Evolutionary conservation across 2,888 invertebrate species (phyloP), one percentile per base, ranked within the genome.

Genomic region (Alcis repandata): DNA sequence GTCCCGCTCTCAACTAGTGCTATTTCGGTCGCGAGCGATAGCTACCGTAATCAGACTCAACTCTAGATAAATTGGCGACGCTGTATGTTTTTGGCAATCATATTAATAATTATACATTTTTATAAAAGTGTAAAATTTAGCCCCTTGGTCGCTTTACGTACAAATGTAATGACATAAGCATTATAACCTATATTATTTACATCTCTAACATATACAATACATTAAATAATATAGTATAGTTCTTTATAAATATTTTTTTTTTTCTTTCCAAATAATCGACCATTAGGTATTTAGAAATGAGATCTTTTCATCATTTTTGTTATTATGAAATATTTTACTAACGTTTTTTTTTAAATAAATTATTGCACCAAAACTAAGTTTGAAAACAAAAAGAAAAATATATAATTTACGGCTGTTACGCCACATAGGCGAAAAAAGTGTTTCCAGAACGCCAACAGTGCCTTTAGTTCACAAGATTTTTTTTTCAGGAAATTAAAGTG

Each of bases 41-140:
- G 3, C 40, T 41, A 8, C 9, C 17, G 15, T 1, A 1, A 17
- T 15, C 15, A 15, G 2, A 11, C 11, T 11, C 19, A 4, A 13
- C 15, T n/a, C 8, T 27, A 57, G 43, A 20, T n/a, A 27, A 11
- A 11, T 48, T 40, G 15, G 10, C 10, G 11, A 0, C 13, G n/a
- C 32, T 32, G 33, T 32, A 43, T 33, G 10, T 43, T 41, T 56
- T 43, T 56, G 41, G 43, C 54, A 41, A 22, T 17, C 40, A 20
- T 20, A 32, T 32, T 15, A 27, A 53, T 43, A 13, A 48, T 33
- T 17, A 4, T 20, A 27, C 46, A 10, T 61, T 53, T 54, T 11
- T 56, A 61, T 38, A 60, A 53, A 63, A 40, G 60, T 62, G 56
- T 59, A 59, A 45, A 64, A 49, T 32, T 59, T 43, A 49, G 43